A percentile compares a stretch with the other conserved stretches of the same genome.
Evolutionary conservation across 2,113 vertebrate species (phyloP).

Genomic region (Sarotherodon lohbergeri): DNA sequence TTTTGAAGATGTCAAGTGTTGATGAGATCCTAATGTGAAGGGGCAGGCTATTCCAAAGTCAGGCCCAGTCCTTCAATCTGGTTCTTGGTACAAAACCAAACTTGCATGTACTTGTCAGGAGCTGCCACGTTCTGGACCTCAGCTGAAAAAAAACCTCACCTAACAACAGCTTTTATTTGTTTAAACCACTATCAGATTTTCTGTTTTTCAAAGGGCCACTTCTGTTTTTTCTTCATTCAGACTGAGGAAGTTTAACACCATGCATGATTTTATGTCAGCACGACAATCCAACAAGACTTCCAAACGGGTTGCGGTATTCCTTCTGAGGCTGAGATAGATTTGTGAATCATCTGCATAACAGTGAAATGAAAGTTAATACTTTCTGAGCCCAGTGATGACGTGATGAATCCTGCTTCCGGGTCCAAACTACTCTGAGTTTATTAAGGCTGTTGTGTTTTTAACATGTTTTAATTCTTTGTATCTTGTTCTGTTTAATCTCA

Average conservation of each 20-base stretch:
- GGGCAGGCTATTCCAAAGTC: background rate
- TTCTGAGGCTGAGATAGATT: background rate
- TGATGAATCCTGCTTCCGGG: too few relatives aligned
- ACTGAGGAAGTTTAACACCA: rapidly evolving
- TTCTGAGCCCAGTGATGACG: background rate
- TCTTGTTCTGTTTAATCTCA: background rate
- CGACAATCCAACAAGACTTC: background rate
- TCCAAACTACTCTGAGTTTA: background rate
- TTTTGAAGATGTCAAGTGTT: background rate
- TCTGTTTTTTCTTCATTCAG: background rate
- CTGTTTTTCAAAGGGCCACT: background rate
- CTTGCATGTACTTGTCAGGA: background rate
- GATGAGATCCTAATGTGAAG: background rate
- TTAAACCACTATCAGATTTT: background rate
- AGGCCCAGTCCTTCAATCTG: background rate
- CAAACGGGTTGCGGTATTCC: background rate
- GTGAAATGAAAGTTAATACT: background rate
- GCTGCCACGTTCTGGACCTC: background rate
- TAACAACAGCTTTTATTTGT: background rate
- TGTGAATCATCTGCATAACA: background rate
- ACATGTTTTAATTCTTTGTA: background rate
- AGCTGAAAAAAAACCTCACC: background rate
- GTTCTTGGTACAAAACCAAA: background rate
- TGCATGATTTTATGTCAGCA: background rate
- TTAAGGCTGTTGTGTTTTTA: background rate